Percentiles rank a stretch among this genome's conserved stretches.
Evolutionary conservation across 2,113 vertebrate genomes (phyloP).

Genomic region (Ictalurus furcatus): DNA sequence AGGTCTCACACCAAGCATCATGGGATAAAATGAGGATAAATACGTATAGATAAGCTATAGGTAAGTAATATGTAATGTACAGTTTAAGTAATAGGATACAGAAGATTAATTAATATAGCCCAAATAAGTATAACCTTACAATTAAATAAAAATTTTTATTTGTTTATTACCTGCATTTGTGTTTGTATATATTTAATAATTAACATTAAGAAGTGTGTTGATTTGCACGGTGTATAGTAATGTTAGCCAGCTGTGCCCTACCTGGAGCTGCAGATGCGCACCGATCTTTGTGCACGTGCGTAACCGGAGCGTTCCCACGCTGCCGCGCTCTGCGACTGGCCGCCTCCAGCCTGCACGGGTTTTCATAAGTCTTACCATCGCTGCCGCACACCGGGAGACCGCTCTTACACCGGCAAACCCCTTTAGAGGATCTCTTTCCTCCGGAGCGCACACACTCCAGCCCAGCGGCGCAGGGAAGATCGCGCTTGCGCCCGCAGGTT

Average conservation of each 20-base stretch:
- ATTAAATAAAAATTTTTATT: background rate
- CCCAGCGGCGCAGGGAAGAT: slow-evolving; percentile 79
- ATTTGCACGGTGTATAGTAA: background rate
- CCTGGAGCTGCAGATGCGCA: slow-evolving; percentile 64
- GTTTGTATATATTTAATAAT: background rate
- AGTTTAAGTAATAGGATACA: background rate
- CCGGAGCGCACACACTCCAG: slow-evolving; percentile 77
- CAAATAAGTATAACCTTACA: background rate
- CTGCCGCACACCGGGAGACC: slow-evolving; percentile 82
- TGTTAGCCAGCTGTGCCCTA: slow-evolving; percentile 64
- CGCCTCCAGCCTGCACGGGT: slow-evolving; percentile 81
- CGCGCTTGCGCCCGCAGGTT: slow-evolving; percentile 77
- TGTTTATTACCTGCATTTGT: background rate
- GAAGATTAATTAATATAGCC: no score
- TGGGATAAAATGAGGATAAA: background rate
- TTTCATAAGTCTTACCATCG: slow-evolving; percentile 85
- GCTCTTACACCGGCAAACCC: slow-evolving; percentile 81
- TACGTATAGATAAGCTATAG: no score
- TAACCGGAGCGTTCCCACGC: slow-evolving; percentile 72
- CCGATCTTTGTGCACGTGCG: slow-evolving; percentile 58
- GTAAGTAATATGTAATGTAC: background rate
- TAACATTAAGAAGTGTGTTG: background rate
- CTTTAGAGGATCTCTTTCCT: slow-evolving; percentile 68
- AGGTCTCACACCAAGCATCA: background rate
- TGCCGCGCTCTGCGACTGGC: slow-evolving; percentile 79